Base-by-base conservation (phyloP, 2,113 vertebrate genomes). In the Machaerirhynchus nigripectus region DNA sequence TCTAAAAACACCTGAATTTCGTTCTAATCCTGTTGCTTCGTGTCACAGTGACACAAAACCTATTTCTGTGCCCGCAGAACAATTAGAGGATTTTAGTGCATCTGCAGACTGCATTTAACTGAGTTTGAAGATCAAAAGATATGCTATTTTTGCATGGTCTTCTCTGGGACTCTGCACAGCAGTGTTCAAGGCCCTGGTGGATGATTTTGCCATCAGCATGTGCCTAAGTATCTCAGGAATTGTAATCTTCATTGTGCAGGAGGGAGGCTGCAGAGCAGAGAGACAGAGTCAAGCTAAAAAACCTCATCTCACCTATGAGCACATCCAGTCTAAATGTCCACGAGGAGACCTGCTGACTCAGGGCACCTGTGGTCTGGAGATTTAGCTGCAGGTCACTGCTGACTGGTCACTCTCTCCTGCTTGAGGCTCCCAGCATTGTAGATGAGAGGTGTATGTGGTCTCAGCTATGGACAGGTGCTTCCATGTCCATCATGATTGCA, bases 401-500 rank as follows among this genome's bases (percentile, higher is more conserved):
- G 28, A 15, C 35, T 55, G 30, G 33, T 46, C 52, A 14, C 23
- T 91, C 65, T 64, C 52, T 64, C 42, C 61, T 68, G 30, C 47
- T 30, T 28, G 7, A 73, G 28, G n/a, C 22, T 53, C 20, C 28
- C 35, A 40, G 22, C 19, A 20, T 22, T 7, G 1, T 0, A 56
- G 7, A 5, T 49, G 20, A 69, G 70, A 60, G 5, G 6, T 31
- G 35, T 35, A 18, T 75, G 70, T 64, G 50, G 18, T 46, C 71
- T 88, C 59, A 76, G 20, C 30, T 61, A 7, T 7, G 35, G 44
- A 44, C 70, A 22, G 23, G 5, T 56, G 7, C 20, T 75, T 59
- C 55, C 42, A 15, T 0, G 0, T 12, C 44, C 6, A 3, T 35
- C 27, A 28, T 14, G 24, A 9, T 39, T 0, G 0, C 26, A 22